A percentile compares a stretch with the other conserved stretches of the same genome.
Conservation (phyloP, 1,140 invertebrate genomes). For the Varroa destructor region DNA sequence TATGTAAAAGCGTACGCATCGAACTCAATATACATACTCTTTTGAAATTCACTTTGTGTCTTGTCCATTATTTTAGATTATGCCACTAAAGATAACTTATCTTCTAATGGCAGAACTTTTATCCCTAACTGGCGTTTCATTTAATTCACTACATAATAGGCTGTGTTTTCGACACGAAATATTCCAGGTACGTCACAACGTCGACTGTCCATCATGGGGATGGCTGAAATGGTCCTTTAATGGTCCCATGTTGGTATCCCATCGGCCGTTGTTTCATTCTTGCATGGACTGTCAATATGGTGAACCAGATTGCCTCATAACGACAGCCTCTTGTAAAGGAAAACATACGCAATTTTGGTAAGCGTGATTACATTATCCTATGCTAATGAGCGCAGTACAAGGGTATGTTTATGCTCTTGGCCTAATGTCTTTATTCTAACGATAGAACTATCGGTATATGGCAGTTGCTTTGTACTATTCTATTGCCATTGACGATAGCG, state of each 20-base stretch:
- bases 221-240: conserved; percentile 25
- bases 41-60: no score
- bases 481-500: not conserved
- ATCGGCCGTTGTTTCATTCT: conserved; percentile 4
- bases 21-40: no score
- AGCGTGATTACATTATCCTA: not conserved
- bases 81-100: no score
- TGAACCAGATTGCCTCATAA: not conserved
- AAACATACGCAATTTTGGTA: conserved; percentile 24
- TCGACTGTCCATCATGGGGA: conserved; percentile 21
- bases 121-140: not conserved
- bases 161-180: not conserved
- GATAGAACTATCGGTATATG: not conserved
- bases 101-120: no score
- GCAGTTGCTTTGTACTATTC: not conserved
- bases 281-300: conserved; percentile 7
- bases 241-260: conserved; percentile 11
- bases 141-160: not conserved
- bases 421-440: not conserved
- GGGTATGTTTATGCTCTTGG: not conserved
- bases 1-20: no score
- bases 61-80: no score
- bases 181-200: conserved; percentile 16
- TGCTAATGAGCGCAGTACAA: not conserved
- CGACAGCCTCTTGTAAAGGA: not conserved